Conservation (phyloP, 2,113 vertebrate species). For the Sylvia atricapilla region DNA sequence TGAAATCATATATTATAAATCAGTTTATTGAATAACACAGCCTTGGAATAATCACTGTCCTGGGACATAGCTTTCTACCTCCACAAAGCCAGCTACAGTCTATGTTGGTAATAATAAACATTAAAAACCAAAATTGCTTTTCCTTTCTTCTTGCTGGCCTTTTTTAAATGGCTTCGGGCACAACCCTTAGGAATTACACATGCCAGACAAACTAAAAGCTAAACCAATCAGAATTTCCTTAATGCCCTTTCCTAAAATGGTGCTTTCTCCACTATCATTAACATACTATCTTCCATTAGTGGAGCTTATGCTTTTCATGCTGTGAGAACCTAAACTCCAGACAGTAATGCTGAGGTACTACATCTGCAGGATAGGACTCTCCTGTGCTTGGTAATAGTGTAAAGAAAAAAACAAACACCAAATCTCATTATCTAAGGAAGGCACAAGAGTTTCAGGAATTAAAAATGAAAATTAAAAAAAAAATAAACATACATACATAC, state of each 20-base stretch:
- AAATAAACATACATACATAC: too few relatives aligned
- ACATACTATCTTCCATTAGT: conserved; percentile 25
- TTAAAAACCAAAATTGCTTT: not conserved
- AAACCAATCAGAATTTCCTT: not conserved
- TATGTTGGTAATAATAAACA: conserved; percentile 24
- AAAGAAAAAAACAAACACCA: not conserved
- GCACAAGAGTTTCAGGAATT: not conserved
- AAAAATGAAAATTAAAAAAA: not conserved
- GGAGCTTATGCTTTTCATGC: conserved; percentile 32
- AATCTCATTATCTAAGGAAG: conserved; percentile 11
- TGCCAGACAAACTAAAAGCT: conserved; percentile 15
- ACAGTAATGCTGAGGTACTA: not conserved
- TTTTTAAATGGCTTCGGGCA: not conserved
- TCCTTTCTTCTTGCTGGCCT: not conserved
- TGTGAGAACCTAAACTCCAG: conserved; percentile 51
- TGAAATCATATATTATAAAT: conserved; percentile 59
- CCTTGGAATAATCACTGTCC: conserved; percentile 23
- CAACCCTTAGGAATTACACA: not conserved
- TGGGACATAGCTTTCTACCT: conserved; percentile 44
- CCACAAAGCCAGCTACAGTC: not conserved
- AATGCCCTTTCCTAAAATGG: not conserved
- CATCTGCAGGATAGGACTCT: not conserved
- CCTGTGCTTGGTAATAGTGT: not conserved
- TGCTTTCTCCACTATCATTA: not conserved
- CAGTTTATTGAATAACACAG: conserved; percentile 46